These are phyloP conservation scores for Cuniculus paca DNA, from an alignment of 2,797 vertebrate genomes.

Conservation along the genomic window DNA sequence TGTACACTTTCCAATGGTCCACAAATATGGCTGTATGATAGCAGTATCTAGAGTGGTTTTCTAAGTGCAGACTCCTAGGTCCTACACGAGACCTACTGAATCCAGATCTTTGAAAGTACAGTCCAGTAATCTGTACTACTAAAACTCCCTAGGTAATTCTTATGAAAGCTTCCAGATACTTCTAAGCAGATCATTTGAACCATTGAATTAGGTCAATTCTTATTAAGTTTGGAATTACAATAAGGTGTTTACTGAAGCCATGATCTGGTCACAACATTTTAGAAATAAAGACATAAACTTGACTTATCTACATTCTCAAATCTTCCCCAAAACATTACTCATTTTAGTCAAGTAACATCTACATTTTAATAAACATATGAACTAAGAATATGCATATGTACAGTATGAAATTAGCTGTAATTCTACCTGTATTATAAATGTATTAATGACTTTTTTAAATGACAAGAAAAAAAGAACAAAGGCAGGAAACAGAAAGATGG, in stretches of 20 bases:
- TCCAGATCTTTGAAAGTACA: not conserved
- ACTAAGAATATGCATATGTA: not conserved
- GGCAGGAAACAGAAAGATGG: conserved; percentile 20
- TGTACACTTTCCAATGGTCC: not conserved
- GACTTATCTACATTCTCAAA: not conserved
- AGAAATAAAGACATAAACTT: conserved; percentile 17
- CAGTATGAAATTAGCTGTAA: not conserved
- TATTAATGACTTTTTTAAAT: not conserved
- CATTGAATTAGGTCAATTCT: not conserved
- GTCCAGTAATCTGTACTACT: not conserved
- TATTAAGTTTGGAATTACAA: not conserved
- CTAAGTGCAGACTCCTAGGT: not conserved
- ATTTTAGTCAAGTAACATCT: not conserved
- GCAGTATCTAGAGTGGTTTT: not conserved
- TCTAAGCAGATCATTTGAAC: not conserved
- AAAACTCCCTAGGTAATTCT: conserved; percentile 34
- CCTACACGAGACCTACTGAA: not conserved
- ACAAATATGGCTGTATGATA: not conserved
- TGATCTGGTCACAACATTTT: not conserved
- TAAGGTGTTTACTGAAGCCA: not conserved
- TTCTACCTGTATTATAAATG: not conserved
- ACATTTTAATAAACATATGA: not conserved
- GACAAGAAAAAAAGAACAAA: not conserved
- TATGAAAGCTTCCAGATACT: not conserved
- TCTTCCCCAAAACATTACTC: conserved; percentile 5